These are phyloP conservation scores for Tetramorium alpestre DNA, from an alignment of 1,140 invertebrate genomes.

Conservation along the genomic window DNA sequence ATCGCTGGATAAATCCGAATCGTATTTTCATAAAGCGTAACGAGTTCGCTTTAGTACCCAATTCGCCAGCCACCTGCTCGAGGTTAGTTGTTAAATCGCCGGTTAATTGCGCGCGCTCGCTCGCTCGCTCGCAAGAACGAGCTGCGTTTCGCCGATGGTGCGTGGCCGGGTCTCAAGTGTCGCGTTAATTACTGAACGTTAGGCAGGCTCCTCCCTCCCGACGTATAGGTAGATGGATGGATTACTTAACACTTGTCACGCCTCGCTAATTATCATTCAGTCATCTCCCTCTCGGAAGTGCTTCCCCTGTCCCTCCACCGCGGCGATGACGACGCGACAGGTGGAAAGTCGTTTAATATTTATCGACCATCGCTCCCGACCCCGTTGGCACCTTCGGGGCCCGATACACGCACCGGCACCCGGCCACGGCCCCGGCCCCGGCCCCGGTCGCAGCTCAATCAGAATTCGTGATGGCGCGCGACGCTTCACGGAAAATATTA, in stretches of 20 bases:
- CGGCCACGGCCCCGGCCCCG: constrained; percentile 26
- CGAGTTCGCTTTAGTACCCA: constrained; percentile 4
- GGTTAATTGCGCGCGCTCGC: constrained; percentile 55
- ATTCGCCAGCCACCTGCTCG: constrained; percentile 31
- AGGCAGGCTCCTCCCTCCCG: constrained; percentile 65
- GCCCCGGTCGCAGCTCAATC: constrained; percentile 53
- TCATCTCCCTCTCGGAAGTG: constrained; percentile 77
- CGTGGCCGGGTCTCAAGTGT: constrained; percentile 51
- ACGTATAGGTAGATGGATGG: constrained; percentile 74
- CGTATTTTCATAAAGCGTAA: background rate
- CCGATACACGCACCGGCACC: constrained; percentile 42
- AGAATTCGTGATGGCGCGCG: constrained; percentile 76
- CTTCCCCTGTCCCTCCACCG: background rate
- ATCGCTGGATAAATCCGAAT: background rate
- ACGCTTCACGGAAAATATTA: constrained; percentile 83
- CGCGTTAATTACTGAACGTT: constrained; percentile 74
- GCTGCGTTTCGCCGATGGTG: constrained; percentile 47
- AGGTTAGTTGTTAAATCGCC: constrained; percentile 58
- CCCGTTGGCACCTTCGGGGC: constrained; percentile 76
- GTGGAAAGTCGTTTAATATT: constrained; percentile 83
- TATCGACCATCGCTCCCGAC: constrained; percentile 78
- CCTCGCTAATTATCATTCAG: constrained; percentile 84
- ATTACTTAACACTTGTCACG: constrained; percentile 81
- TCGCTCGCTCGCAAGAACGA: background rate
- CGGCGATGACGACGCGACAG: constrained; percentile 66